A percentile compares a stretch with the other conserved stretches of the same genome.
phyloP scores from a whole-genome alignment of 2,888 invertebrate genomes.

The Tanaodytes sp. region DNA sequence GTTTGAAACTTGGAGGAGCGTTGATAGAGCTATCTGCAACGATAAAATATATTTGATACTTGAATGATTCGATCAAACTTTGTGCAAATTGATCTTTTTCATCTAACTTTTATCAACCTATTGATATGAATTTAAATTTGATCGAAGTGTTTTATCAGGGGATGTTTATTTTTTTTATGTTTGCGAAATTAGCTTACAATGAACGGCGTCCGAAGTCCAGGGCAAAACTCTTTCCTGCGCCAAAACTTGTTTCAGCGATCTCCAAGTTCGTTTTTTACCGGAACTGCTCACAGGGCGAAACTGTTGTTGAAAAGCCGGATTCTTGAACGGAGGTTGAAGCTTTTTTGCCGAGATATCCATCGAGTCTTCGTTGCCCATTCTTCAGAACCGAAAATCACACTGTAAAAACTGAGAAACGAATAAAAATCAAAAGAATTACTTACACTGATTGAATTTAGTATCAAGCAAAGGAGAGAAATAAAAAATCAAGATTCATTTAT shows the following conservation, averaged over 20 bases:
- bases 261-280: slow-evolving; percentile 87
- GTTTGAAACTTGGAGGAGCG: slow-evolving; percentile 92
- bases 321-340: slow-evolving; percentile 65
- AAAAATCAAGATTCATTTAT: too few relatives aligned
- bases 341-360: slow-evolving; percentile 64
- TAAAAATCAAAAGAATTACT: not conserved
- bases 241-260: slow-evolving; percentile 90
- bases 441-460: not conserved
- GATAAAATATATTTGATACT: slow-evolving; percentile 2
- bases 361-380: slow-evolving; percentile 67
- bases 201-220: slow-evolving; percentile 84
- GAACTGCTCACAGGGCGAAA: slow-evolving; percentile 67
- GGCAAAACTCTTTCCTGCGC: slow-evolving; percentile 84
- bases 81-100: too few relatives aligned
- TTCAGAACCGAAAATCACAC: too few relatives aligned
- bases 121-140: too few relatives aligned
- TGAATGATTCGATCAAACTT: too few relatives aligned
- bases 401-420: too few relatives aligned
- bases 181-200: too few relatives aligned
- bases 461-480: too few relatives aligned
- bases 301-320: slow-evolving; percentile 66
- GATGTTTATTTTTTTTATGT: too few relatives aligned
- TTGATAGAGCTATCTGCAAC: slow-evolving; percentile 87
- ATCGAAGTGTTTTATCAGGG: too few relatives aligned
- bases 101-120: too few relatives aligned